Conservation (phyloP, 2,797 vertebrate genomes). For the Gymnocypris eckloni region DNA sequence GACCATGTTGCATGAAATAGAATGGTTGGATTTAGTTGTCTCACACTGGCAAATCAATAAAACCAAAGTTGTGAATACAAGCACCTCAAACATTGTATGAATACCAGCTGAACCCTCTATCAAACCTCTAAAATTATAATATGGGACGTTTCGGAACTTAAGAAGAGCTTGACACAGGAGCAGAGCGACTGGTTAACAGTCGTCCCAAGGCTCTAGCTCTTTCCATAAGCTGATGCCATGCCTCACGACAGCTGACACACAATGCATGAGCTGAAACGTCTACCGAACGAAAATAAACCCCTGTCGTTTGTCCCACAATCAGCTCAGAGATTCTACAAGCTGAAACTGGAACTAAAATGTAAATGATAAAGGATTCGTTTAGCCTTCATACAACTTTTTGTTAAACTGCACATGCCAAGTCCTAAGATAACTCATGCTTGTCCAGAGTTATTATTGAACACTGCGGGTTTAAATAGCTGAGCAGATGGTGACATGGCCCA, state of each 20-base stretch:
- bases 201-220: constrained; percentile 63
- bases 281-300: constrained; percentile 57
- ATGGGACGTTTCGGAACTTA: background rate
- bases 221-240: constrained; percentile 77
- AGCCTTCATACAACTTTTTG: background rate
- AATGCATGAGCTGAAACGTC: constrained; percentile 52
- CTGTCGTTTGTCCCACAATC: constrained; percentile 6
- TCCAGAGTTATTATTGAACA: constrained; percentile 58
- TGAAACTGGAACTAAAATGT: background rate
- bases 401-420: background rate
- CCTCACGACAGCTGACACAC: constrained; percentile 73
- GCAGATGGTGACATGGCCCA: constrained; percentile 50
- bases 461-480: constrained; percentile 65
- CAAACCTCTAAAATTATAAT: background rate
- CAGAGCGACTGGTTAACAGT: background rate
- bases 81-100: too few relatives aligned
- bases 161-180: constrained; percentile 3
- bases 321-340: background rate
- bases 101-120: background rate
- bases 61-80: background rate
- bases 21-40: background rate
- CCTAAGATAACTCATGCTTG: constrained; percentile 40
- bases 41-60: background rate
- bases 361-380: constrained; percentile 3
- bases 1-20: background rate